Evolutionary conservation across 1,140 invertebrate genomes (phyloP).

Genomic region (Temnothorax longispinosus): DNA sequence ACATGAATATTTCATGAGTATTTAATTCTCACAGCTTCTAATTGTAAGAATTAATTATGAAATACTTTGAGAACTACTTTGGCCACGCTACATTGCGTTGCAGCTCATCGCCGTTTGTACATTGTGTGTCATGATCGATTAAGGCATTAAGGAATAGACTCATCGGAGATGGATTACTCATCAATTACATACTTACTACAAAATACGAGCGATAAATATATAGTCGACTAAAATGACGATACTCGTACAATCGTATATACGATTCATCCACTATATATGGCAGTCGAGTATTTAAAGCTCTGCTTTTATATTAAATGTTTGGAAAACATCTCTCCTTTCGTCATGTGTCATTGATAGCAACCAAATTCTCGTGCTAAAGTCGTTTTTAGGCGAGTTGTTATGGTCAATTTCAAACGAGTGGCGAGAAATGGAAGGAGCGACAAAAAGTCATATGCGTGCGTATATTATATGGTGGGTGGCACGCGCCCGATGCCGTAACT

Average conservation of each 20-base stretch:
- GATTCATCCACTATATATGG: background rate
- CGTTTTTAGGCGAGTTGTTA: background rate
- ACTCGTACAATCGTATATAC: background rate
- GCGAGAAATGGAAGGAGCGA: constrained; percentile 6
- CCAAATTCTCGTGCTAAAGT: background rate
- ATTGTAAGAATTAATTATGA: background rate
- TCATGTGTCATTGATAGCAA: background rate
- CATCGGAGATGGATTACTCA: constrained; percentile 46
- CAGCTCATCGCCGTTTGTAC: background rate
- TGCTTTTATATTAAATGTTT: background rate
- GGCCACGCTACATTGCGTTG: background rate
- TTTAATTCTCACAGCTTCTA: background rate
- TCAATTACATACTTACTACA: constrained; percentile 1
- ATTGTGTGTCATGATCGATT: background rate
- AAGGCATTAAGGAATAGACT: constrained; percentile 26
- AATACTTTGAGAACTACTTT: background rate
- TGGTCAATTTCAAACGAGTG: background rate
- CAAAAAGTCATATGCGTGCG: constrained; percentile 55
- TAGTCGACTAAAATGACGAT: background rate
- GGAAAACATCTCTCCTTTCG: background rate
- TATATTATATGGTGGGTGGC: constrained; percentile 80
- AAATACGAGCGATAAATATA: background rate
- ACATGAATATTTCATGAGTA: background rate
- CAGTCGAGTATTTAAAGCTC: background rate
- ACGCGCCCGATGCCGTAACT: constrained; percentile 84